Conservation (phyloP, 2,797 vertebrate genomes). For the Peromyscus nudipes region DNA sequence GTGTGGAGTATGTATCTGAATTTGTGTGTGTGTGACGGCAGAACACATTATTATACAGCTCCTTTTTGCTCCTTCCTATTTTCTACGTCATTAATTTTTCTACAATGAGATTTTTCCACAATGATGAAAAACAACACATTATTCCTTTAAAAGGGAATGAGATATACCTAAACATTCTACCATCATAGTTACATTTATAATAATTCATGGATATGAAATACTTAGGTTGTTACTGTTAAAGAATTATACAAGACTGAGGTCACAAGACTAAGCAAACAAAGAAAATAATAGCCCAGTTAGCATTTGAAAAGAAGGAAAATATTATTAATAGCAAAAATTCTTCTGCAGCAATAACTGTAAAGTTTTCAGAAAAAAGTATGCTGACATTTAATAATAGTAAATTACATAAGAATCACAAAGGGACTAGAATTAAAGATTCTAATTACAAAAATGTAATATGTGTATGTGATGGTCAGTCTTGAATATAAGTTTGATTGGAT, state of each 20-base stretch:
- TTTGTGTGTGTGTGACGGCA: neutral
- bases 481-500: neutral
- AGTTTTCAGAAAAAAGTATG: neutral
- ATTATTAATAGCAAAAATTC: neutral
- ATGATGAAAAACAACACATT: neutral
- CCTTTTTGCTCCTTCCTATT: neutral
- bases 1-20: neutral
- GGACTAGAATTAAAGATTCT: neutral
- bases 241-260: neutral
- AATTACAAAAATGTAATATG: neutral
- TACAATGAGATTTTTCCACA: neutral
- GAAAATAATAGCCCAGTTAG: neutral
- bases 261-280: neutral
- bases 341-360: neutral
- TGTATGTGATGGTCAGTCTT: neutral
- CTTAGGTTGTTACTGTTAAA: neutral
- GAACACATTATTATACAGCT: neutral
- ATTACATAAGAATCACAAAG: neutral
- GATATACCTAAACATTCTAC: neutral
- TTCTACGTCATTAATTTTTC: conserved; percentile 4
- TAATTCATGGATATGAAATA: neutral
- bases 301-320: neutral
- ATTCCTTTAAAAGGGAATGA: neutral
- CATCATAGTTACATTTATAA: neutral
- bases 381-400: neutral